Base-by-base conservation (phyloP, 2,888 invertebrate genomes). In the Leptothorax acervorum region DNA sequence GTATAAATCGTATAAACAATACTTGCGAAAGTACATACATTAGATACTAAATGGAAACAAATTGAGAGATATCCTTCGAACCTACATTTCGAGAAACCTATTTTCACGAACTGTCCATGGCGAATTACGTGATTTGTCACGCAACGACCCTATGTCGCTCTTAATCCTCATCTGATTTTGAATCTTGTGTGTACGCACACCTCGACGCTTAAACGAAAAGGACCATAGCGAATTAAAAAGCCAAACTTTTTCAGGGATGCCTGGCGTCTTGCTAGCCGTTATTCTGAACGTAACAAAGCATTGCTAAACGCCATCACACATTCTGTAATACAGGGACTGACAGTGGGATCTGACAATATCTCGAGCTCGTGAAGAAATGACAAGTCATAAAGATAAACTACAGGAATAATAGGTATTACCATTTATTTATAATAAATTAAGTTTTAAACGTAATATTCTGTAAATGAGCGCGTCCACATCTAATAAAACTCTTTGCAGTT, bases 201-300 rank as follows among this genome's bases (percentile, higher is more conserved):
- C 75, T 71, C 81, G 83, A 84, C 87, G 86, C 90, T 92, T 90
- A 90, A 89, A 83, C 76, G 85, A 87, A 92, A 89, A 91, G 90
- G 28, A 4, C 92, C 93, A 90, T 92, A 76, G 79, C 93, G 89
- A 94, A 94, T 93, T 93, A 88, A 92, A 89, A 92, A 89, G 87
- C 84, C 83, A 68, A 76, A 51, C 68, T 76, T 76, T 48, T 78
- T 60, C 9, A 42, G 15, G 60, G 35, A 83, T 84, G 65, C 73
- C 82, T 85, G 68, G 79, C 31, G 35, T 68, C 48, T 60, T 60
- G 60, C 68, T 55, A 73, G 68, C 75, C 84, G 84, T 88, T 84
- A 91, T 90, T 91, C 90, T 89, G 66, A 71, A 81, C 68, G 81
- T 91, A 91, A 92, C 88, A 75, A 66, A 90, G 89, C 89, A 89